Evolutionary conservation across 2,113 vertebrate genomes (phyloP), one percentile per base, ranked within the genome.

Genomic region (Telmatochromis bifrenatus): DNA sequence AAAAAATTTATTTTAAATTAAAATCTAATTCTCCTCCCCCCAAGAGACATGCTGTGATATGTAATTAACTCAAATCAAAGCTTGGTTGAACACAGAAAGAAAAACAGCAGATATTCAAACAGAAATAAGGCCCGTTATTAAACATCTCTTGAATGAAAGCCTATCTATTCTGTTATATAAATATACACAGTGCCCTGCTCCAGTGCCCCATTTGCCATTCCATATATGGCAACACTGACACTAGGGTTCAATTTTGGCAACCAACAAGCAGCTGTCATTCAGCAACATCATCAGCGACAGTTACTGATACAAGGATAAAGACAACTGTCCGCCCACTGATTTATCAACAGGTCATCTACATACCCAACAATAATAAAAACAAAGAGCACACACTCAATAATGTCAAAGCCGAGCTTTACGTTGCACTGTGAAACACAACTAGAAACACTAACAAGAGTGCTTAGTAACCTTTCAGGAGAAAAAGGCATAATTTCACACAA

Each of bases 211-310:
- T 94, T 96, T 96, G 92, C 95, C 87, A 87, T 84, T 85, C 97
- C 96, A 96, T 97, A 97, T 96, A 97, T 95, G 97, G 97, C 87
- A 91, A 95, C 94, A 88, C 90, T 93, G 95, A 96, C 96, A 94
- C 93, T 80, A 82, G 95, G 88, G 91, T 96, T 95, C 95, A 96
- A 92, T 94, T 96, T 95, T 96, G 96, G 96, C 95, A 96, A 93
- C 94, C 86, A 84, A 94, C 93, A 91, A 91, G 93, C 92, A 90
- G 94, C 96, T 96, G 96, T 96, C 95, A 95, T 92, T 90, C 91
- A 92, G 84, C 23, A 60, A 87, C 82, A 89, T 35, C 87, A 62
- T 10, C 88, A 13, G 17, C 62, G 9, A 33, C 13, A 35, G 17
- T 39, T 7, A 55, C 65, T 35, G 26, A 62, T 7, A 51, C 62